A percentile compares a stretch with the other conserved stretches of the same genome.
These are phyloP conservation scores for Sebastes nivosus DNA, from an alignment of 2,797 vertebrate species.

Conservation along the genomic window DNA sequence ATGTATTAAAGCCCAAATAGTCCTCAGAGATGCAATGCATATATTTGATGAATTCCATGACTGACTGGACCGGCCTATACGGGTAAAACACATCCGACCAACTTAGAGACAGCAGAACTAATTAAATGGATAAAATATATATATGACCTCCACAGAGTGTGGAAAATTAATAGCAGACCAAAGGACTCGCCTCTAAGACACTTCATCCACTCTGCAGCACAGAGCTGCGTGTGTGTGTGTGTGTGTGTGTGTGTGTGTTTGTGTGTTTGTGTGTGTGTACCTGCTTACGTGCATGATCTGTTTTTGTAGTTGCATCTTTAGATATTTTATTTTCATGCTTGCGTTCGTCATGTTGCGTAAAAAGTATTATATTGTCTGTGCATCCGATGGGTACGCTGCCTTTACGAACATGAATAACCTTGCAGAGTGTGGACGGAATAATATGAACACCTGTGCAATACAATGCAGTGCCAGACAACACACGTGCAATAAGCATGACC, in stretches of 20 bases:
- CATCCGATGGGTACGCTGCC: not conserved
- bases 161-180: slow-evolving; percentile 78
- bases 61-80: slow-evolving; percentile 58
- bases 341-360: not conserved
- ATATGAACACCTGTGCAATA: not conserved
- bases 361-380: not conserved
- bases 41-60: slow-evolving; percentile 64
- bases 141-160: slow-evolving; percentile 68
- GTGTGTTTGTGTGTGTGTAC: not conserved
- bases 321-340: not conserved
- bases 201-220: slow-evolving; percentile 47
- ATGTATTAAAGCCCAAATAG: slow-evolving; percentile 60
- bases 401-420: not conserved
- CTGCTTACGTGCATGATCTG: not conserved
- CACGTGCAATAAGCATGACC: not conserved
- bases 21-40: slow-evolving; percentile 60
- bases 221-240: not conserved
- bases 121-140: slow-evolving; percentile 81
- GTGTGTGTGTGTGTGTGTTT: not conserved
- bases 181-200: slow-evolving; percentile 67
- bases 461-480: not conserved
- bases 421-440: not conserved
- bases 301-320: not conserved
- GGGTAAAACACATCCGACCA: slow-evolving; percentile 72
- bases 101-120: slow-evolving; percentile 73